Conservation (phyloP, 2,113 vertebrate genomes). For the Penelope pileata region DNA sequence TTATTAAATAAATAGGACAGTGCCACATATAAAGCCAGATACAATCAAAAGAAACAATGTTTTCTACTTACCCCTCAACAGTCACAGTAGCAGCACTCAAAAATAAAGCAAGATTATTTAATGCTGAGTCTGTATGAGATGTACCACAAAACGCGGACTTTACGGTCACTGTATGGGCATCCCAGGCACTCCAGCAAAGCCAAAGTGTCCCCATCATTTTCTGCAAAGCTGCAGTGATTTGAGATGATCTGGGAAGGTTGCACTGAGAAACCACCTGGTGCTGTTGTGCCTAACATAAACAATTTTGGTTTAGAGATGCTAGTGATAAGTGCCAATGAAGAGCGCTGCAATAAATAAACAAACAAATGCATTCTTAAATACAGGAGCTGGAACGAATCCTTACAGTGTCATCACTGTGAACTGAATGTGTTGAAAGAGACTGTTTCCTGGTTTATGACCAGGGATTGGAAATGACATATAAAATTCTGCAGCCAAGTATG, state of each 20-base stretch:
- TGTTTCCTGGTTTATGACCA: neutral
- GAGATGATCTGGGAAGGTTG: neutral
- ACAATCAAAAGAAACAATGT: neutral
- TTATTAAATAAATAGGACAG: constrained; percentile 10
- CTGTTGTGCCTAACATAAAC: neutral
- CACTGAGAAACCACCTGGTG: neutral
- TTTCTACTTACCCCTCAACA: neutral
- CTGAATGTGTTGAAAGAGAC: neutral
- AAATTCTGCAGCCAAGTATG: neutral
- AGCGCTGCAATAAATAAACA: neutral
- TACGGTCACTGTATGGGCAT: neutral
- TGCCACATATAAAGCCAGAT: neutral
- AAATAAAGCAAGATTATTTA: neutral
- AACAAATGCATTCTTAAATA: neutral
- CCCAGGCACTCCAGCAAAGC: neutral
- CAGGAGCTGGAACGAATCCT: neutral
- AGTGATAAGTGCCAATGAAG: neutral
- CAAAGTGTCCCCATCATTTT: neutral
- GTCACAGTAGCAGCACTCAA: neutral
- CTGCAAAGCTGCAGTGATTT: neutral
- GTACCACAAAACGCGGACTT: neutral
- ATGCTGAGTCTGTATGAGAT: rapidly evolving
- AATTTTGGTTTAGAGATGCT: neutral
- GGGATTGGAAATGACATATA: neutral
- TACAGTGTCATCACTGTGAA: neutral